Base-by-base conservation (phyloP, 2,113 vertebrate genomes). In the Dasyornis broadbenti region DNA sequence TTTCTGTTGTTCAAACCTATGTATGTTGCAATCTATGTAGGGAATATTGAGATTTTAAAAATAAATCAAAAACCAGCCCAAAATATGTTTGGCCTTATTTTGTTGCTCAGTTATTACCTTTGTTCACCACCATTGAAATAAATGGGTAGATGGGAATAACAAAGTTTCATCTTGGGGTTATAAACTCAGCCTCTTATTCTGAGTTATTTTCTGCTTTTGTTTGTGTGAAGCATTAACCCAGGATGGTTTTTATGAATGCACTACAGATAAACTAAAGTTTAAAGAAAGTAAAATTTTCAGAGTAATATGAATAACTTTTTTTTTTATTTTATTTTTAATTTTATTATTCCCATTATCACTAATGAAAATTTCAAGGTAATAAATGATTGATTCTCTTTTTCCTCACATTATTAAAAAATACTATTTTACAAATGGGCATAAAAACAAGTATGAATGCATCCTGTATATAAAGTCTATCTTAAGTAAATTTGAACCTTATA, bases 261-360 rank as follows among this genome's bases (percentile, higher is more conserved):
- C 12, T 50, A 49, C 4, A 64, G 40, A 18, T 1, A 49, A 37
- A 78, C 3, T 57, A 66, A 59, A 63, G 80, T 37, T 39, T 82
- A 35, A 85, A 52, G 37, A 26, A 70, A 63, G 10, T 60, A 31
- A 79, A 8, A 44, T 52, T 27, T 75, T 60, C 11, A 37, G 15
- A 16, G 1, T 40, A 52, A 50, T 30, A 30, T 13, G 39, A 37
- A 57, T 27, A 3, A n/a, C 0, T 0, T 13, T 9, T 6, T 5
- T 11, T 69, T n/a, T n/a, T n/a, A 17, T 20, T 16, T 15, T 4
- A 17, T 15, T 5, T 8, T 11, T 5, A 19, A 11, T 5, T 8
- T 13, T 87, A 44, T 2, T 33, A 23, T 70, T 78, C 26, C 1
- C 3, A 15, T 10, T 61, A 35, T 11, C 22, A 20, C 2, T 61